phyloP scores from a whole-genome alignment of 2,113 vertebrate genomes.

The Gymnorhina tibicen region DNA sequence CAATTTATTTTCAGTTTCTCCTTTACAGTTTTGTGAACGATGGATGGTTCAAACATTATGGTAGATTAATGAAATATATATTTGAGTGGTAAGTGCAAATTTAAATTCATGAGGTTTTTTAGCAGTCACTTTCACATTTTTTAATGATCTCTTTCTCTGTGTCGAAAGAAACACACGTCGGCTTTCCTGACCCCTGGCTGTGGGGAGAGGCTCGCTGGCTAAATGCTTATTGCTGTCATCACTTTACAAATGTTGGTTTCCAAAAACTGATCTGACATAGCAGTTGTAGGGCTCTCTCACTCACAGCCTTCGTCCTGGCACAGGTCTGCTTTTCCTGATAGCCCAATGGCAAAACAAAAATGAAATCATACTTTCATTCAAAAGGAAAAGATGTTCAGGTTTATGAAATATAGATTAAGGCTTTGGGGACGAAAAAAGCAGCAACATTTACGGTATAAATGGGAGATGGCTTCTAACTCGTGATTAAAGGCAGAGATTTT shows the following conservation, averaged over 20 bases:
- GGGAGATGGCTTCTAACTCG: slow-evolving; percentile 32
- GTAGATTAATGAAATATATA: background rate
- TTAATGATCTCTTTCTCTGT: background rate
- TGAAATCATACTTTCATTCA: background rate
- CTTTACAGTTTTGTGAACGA: background rate
- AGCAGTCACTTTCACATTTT: background rate
- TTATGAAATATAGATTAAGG: slow-evolving; percentile 68
- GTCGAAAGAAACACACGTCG: background rate
- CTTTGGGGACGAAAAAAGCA: slow-evolving; percentile 54
- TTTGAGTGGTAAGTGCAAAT: background rate
- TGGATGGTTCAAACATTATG: background rate
- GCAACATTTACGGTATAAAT: slow-evolving; percentile 56
- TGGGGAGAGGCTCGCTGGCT: background rate
- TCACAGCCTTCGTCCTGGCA: slow-evolving; percentile 55
- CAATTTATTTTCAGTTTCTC: background rate
- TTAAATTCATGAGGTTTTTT: background rate
- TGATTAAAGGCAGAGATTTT: slow-evolving; percentile 70
- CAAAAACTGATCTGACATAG: background rate
- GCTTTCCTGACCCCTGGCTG: background rate
- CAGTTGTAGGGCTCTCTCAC: slow-evolving; percentile 18
- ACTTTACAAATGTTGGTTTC: background rate
- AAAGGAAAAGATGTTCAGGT: background rate
- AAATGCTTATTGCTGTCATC: background rate
- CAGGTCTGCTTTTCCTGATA: background rate
- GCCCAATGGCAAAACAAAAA: slow-evolving; percentile 14